These are phyloP conservation scores for Anguilla obscura DNA, from an alignment of 2,797 vertebrate species.

Conservation along the genomic window DNA sequence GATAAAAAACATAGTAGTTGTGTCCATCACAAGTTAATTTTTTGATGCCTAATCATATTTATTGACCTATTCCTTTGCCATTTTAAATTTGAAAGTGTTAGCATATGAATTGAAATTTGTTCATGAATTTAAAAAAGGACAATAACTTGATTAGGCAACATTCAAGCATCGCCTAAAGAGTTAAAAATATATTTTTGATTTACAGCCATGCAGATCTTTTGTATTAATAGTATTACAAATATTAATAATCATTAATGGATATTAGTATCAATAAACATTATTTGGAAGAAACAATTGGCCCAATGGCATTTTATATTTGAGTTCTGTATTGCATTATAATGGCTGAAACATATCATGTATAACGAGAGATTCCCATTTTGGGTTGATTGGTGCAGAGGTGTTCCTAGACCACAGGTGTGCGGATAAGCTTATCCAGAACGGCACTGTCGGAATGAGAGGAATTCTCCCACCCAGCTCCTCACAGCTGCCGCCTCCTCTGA, in stretches of 20 bases:
- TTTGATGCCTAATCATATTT: neutral
- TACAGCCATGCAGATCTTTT: neutral
- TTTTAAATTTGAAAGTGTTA: neutral
- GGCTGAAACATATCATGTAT: conserved; percentile 53
- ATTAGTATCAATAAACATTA: neutral
- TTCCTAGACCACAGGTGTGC: conserved; percentile 66
- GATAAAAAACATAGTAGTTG: neutral
- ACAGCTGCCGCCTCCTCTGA: conserved; percentile 76
- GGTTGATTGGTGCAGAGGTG: conserved; percentile 63
- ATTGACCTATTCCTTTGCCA: neutral
- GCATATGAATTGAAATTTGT: neutral
- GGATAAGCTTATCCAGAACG: conserved; percentile 75
- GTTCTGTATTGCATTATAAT: conserved; percentile 52
- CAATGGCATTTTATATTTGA: neutral
- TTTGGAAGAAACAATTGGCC: neutral
- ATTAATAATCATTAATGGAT: neutral
- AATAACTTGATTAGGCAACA: neutral
- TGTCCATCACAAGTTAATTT: neutral
- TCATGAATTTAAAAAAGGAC: neutral
- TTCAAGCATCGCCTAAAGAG: neutral
- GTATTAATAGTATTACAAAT: neutral
- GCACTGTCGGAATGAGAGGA: conserved; percentile 78
- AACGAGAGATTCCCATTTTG: conserved; percentile 63
- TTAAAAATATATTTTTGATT: neutral
- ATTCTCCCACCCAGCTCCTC: conserved; percentile 76